Evolutionary conservation across 2,888 invertebrate genomes (phyloP).

Genomic region (Cryptus viduatorius): DNA sequence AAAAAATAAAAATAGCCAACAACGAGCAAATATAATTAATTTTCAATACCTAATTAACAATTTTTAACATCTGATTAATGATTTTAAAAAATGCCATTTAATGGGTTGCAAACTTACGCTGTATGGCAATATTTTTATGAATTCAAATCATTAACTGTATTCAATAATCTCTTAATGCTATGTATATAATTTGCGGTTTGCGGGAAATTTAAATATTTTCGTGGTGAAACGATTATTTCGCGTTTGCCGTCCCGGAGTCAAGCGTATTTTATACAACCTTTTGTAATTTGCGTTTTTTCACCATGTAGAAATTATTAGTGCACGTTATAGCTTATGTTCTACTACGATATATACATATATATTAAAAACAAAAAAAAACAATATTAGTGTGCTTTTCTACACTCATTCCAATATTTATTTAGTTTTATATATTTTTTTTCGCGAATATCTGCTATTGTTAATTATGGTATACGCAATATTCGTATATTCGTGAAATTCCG

Average conservation of each 20-base stretch:
- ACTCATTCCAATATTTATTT: slow-evolving; percentile 17
- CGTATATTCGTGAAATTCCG: slow-evolving; percentile 18
- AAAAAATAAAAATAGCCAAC: neutral
- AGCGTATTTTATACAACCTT: too few species aligned
- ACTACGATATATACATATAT: neutral
- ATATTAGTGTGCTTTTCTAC: slow-evolving; percentile 13
- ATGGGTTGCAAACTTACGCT: neutral
- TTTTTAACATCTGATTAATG: neutral
- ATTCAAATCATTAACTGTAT: neutral
- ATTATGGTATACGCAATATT: neutral
- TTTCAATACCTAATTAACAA: neutral
- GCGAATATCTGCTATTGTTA: neutral
- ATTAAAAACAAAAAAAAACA: slow-evolving; percentile 10
- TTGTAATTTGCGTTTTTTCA: neutral
- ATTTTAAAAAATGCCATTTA: neutral
- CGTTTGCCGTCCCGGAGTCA: too few species aligned
- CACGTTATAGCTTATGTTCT: slow-evolving; percentile 48
- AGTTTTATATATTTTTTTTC: neutral
- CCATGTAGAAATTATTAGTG: slow-evolving; percentile 37
- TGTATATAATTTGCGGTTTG: too few species aligned
- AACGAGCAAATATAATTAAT: slow-evolving; percentile 1
- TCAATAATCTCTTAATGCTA: neutral
- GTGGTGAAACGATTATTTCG: too few species aligned
- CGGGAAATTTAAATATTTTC: too few species aligned
- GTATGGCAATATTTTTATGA: neutral